phyloP scores from a whole-genome alignment of 2,888 invertebrate genomes.

The Cinara cedri region DNA sequence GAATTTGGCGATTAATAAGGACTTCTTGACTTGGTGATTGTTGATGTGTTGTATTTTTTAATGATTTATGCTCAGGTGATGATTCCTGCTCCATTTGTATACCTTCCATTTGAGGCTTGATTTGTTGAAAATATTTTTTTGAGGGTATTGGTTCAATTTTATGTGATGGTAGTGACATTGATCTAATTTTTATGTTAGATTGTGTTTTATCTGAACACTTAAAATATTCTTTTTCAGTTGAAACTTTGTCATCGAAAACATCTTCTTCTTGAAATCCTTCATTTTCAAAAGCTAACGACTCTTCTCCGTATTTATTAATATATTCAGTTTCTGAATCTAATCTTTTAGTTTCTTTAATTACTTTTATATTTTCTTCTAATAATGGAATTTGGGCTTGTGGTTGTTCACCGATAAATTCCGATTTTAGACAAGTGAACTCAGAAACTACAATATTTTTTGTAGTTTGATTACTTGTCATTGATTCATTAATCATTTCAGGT shows the following conservation, averaged over 20 bases:
- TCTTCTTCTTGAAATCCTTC: conserved; percentile 63
- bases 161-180: conserved; percentile 24
- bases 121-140: conserved; percentile 50
- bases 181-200: conserved; percentile 57
- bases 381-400: neutral
- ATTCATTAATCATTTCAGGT: conserved; percentile 58
- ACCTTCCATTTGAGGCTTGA: conserved; percentile 44
- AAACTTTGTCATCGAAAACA: conserved; percentile 38
- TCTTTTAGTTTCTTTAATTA: conserved; percentile 44
- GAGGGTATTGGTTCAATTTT: conserved; percentile 4
- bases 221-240: neutral
- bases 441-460: conserved; percentile 60
- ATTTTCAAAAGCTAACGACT: conserved; percentile 61
- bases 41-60: conserved; percentile 59
- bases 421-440: conserved; percentile 52
- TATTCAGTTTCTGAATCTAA: conserved; percentile 61
- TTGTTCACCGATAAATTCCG: neutral
- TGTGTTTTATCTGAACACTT: conserved; percentile 55
- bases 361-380: conserved; percentile 3
- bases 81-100: conserved; percentile 64
- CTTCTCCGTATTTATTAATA: conserved; percentile 59
- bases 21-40: conserved; percentile 60
- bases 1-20: conserved; percentile 60
- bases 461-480: conserved; percentile 60
- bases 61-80: conserved; percentile 65